phyloP scores from a whole-genome alignment of 2,797 vertebrate species.

The Varecia variegata region DNA sequence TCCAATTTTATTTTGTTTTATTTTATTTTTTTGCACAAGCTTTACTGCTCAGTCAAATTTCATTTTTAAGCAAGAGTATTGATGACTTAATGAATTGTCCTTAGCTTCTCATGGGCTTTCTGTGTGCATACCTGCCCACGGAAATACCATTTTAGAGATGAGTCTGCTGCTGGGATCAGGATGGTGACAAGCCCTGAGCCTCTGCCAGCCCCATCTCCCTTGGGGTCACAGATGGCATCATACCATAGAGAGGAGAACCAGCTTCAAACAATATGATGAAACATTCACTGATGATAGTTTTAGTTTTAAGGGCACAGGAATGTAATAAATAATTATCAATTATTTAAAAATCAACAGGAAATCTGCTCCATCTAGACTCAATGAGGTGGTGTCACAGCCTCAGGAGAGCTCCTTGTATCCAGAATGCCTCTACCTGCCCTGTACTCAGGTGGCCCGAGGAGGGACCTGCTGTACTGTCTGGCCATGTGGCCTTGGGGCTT shows the following conservation, averaged over 20 bases:
- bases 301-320: neutral
- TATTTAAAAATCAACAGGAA: neutral
- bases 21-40: neutral
- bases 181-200: neutral
- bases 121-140: neutral
- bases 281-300: neutral
- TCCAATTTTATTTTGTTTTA: neutral
- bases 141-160: neutral
- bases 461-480: fast-evolving
- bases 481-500: neutral
- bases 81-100: neutral
- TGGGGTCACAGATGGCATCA: neutral
- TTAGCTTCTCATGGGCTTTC: neutral
- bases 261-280: neutral
- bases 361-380: neutral
- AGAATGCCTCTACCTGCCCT: neutral
- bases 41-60: neutral
- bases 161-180: neutral
- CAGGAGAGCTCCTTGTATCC: neutral
- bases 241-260: neutral
- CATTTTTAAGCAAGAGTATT: neutral
- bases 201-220: neutral
- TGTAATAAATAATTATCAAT: neutral
- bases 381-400: neutral
- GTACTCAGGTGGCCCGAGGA: neutral